These are phyloP conservation scores for Phyllotreta cruciferae DNA, from an alignment of 2,888 invertebrate species.

Conservation along the genomic window DNA sequence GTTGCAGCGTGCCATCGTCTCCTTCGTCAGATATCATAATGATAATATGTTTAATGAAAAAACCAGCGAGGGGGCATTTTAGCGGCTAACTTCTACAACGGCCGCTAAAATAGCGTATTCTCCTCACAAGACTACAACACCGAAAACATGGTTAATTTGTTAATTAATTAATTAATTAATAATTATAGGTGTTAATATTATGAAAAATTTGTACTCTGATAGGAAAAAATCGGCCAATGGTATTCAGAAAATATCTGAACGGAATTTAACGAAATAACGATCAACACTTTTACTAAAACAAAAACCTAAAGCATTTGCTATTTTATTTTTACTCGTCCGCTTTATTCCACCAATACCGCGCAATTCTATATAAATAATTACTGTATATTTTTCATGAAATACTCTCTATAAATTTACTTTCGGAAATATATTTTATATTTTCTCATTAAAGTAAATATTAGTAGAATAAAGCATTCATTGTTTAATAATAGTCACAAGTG, in stretches of 20 bases:
- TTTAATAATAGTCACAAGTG: slow-evolving; percentile 2
- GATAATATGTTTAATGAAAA: slow-evolving; percentile 50
- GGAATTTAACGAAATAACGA: slow-evolving; percentile 25
- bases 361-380: neutral
- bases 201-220: slow-evolving; percentile 60
- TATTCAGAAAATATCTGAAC: slow-evolving; percentile 42
- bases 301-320: slow-evolving; percentile 23
- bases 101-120: slow-evolving; percentile 46
- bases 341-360: slow-evolving; percentile 16
- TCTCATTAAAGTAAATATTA: neutral
- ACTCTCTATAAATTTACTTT: neutral
- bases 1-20: neutral
- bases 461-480: neutral
- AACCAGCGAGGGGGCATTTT: slow-evolving; percentile 59
- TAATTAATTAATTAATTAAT: slow-evolving; percentile 45
- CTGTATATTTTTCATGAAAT: neutral
- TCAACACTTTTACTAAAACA: slow-evolving; percentile 29
- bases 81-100: slow-evolving; percentile 49
- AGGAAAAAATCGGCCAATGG: slow-evolving; percentile 51
- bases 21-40: slow-evolving; percentile 8
- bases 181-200: slow-evolving; percentile 49
- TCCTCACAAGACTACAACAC: slow-evolving; percentile 56
- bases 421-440: slow-evolving; percentile 1
- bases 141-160: slow-evolving; percentile 55
- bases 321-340: slow-evolving; percentile 8